Evolutionary conservation across 2,113 vertebrate species (phyloP).

Genomic region (Ginglymostoma cirratum): DNA sequence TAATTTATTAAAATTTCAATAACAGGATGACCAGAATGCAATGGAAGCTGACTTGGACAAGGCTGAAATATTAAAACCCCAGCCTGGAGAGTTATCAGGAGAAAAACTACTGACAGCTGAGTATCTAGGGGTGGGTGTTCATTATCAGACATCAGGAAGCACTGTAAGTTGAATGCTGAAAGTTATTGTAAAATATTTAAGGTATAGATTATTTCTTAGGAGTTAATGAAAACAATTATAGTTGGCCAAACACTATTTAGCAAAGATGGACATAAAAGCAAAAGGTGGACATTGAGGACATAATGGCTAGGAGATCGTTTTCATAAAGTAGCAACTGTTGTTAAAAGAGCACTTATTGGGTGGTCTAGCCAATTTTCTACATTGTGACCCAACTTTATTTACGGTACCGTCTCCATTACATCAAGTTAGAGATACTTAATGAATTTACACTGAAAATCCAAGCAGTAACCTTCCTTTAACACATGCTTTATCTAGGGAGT

Average conservation of each 20-base stretch:
- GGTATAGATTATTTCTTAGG: neutral
- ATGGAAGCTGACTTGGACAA: conserved; percentile 82
- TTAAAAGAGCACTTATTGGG: neutral
- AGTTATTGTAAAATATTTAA: neutral
- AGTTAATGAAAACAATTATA: neutral
- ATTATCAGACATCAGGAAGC: conserved; percentile 27
- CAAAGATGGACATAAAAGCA: neutral
- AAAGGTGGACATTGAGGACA: neutral
- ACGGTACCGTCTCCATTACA: neutral
- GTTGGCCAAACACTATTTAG: neutral
- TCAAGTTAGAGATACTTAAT: neutral
- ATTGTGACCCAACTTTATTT: neutral
- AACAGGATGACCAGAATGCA: conserved; percentile 67
- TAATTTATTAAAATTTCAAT: conserved; percentile 37
- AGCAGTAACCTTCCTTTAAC: neutral
- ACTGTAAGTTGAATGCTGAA: neutral
- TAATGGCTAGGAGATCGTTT: neutral
- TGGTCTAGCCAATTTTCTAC: neutral
- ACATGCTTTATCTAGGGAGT: neutral
- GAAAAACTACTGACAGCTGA: conserved; percentile 88
- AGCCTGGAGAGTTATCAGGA: conserved; percentile 77
- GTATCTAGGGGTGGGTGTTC: conserved; percentile 79
- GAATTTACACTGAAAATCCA: neutral
- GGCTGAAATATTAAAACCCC: conserved; percentile 77
- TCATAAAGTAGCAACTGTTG: neutral